Conservation (phyloP, 2,797 vertebrate species). For the Capromys pilorides region DNA sequence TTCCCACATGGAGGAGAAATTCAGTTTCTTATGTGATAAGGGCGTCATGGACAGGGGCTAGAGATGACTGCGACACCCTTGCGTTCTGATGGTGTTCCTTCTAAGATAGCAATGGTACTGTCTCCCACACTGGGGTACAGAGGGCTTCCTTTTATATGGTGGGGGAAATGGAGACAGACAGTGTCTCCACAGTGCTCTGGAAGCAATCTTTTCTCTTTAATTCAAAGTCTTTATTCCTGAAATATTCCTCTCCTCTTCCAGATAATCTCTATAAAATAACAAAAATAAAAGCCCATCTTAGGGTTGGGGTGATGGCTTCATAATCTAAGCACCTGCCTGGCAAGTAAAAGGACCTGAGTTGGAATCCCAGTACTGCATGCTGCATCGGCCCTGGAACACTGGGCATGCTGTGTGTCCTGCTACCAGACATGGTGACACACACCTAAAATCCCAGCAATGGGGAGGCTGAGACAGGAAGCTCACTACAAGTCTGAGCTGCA, state of each 20-base stretch:
- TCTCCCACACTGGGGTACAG: neutral
- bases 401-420: too few relatives aligned
- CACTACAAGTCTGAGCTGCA: too few relatives aligned
- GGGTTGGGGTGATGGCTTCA: neutral
- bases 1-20: neutral
- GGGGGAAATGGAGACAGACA: neutral
- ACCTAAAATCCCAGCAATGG: too few relatives aligned
- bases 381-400: too few relatives aligned
- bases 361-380: too few relatives aligned
- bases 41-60: neutral
- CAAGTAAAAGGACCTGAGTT: too few relatives aligned
- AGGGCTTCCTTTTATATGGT: neutral
- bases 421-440: too few relatives aligned
- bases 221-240: neutral
- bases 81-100: neutral
- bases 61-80: neutral
- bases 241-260: neutral
- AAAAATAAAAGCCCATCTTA: neutral
- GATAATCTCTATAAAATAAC: neutral
- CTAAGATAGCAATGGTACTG: neutral
- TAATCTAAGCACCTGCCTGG: too few relatives aligned
- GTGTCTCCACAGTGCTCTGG: fast-evolving
- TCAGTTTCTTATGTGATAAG: neutral
- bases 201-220: neutral
- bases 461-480: too few relatives aligned